Base-by-base conservation (phyloP, 2,888 invertebrate genomes). In the Spodoptera littoralis region DNA sequence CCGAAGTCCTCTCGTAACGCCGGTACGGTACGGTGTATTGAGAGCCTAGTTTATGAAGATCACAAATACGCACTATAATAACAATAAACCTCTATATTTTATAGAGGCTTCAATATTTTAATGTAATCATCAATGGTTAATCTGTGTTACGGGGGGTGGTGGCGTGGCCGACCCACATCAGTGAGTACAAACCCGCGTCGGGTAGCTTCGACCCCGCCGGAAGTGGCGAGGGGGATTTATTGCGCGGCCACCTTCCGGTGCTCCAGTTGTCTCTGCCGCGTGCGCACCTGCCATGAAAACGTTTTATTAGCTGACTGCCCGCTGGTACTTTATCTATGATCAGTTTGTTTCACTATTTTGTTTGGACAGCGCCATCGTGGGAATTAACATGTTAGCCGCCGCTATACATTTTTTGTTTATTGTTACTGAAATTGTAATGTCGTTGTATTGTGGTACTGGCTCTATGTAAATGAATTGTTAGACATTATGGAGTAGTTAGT, bases 171-270 rank as follows among this genome's bases (percentile, higher is more conserved):
- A 62, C 60, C 65, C 71, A 71, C 65, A 59, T 77, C 72, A 71
- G 70, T 63, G 70, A 52, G 70, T 76, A 71, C 68, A 80, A 81
- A 64, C 78, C 81, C 81, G 78, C 75, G 77, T 85, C 87, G 86
- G 86, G 87, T 85, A 88, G 88, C 82, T 84, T 63, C 85, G 83
- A 80, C 73, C 70, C 54, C 80, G 77, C 84, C 92, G 93, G 93
- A 92, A 91, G 87, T 81, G 79, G 76, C 81, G 79, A 80, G 85
- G 88, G 69, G 88, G 87, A 86, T 88, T 89, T 89, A 90, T 89
- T 84, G 86, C 86, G 83, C 86, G 85, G 82, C 82, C 61, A 64
- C 82, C 85, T 88, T 87, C 89, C 90, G 88, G 80, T 84, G 85
- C 73, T 80, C 85, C 84, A 88, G 86, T 89, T 88, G 90, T 85